Evolutionary conservation across 2,888 invertebrate species (phyloP).

Genomic region (Rhogogaster chlorosoma): DNA sequence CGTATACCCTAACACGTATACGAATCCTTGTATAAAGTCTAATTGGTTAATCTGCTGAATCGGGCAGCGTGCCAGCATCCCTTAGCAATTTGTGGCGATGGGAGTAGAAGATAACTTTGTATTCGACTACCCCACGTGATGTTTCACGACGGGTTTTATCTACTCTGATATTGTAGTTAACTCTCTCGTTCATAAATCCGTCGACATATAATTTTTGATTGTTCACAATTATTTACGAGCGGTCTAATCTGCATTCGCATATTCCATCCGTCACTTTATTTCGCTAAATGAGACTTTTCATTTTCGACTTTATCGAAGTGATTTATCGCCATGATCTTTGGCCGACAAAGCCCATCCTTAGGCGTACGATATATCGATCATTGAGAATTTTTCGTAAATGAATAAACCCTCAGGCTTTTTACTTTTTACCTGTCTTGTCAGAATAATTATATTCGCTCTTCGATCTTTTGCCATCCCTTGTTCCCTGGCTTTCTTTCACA

Average conservation of each 20-base stretch:
- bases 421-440: background rate
- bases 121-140: background rate
- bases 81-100: constrained; percentile 1
- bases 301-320: background rate
- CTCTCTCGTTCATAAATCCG: background rate
- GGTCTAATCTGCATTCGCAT: background rate
- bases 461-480: background rate
- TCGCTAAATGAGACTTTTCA: background rate
- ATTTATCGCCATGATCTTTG: background rate
- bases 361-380: background rate
- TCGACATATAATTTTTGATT: background rate
- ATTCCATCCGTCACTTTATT: background rate
- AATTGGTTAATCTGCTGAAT: constrained; percentile 14
- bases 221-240: background rate
- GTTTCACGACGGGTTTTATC: background rate
- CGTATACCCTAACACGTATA: background rate
- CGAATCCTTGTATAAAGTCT: background rate
- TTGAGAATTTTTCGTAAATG: background rate
- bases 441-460: constrained; percentile 5
- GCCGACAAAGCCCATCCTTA: background rate
- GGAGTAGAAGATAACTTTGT: background rate
- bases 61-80: constrained; percentile 12
- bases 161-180: background rate
- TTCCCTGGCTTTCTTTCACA: background rate
- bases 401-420: background rate